Evolutionary conservation across 2,797 vertebrate species (phyloP), one percentile per base, ranked within the genome.

Genomic region (Notolepis coatsorum): DNA sequence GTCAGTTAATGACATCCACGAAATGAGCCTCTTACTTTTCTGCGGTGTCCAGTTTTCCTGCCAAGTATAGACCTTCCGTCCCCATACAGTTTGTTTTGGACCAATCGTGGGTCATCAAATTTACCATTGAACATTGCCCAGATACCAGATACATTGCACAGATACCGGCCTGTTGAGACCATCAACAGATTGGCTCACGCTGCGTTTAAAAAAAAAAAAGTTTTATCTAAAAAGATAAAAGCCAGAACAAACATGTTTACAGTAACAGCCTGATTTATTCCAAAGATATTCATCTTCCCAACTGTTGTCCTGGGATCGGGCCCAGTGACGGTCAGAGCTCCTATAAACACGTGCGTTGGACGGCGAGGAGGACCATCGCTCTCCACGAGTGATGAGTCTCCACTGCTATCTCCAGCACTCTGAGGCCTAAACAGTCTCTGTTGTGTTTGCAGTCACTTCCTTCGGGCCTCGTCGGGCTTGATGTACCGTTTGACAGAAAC

Each of bases 371-470:
- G 62, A 81, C 84, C 79, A 88, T 91, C 71, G 68, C 66, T 92
- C 88, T 84, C 53, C 68, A 78, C 84, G 82, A 89, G 76, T 91
- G 79, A 90, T 89, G 87, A 91, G 79, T 88, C 76, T 39, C 59
- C 88, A n/a, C 80, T 75, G 87, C 91, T 97, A 96, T 97, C 96
- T 96, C 91, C 92, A 90, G 91, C 84, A 84, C 91, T 91, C 85
- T 64, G 57, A 81, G 92, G 91, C 93, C 94, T 94, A 98, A 98
- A 98, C 96, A 96, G 95, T 98, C 96, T 96, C 97, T 96, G 95
- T 96, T 93, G 92, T 96, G 94, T 97, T 97, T 97, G 94, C 95
- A 94, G 93, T 94, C 93, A 96, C 95, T 96, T 99, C 96, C 96
- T 96, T 85, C 88, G 91, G 91, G 93, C n/a, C n/a, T 92, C 95